Conservation (phyloP, 1,140 invertebrate genomes). For the Drosophila melanica region DNA sequence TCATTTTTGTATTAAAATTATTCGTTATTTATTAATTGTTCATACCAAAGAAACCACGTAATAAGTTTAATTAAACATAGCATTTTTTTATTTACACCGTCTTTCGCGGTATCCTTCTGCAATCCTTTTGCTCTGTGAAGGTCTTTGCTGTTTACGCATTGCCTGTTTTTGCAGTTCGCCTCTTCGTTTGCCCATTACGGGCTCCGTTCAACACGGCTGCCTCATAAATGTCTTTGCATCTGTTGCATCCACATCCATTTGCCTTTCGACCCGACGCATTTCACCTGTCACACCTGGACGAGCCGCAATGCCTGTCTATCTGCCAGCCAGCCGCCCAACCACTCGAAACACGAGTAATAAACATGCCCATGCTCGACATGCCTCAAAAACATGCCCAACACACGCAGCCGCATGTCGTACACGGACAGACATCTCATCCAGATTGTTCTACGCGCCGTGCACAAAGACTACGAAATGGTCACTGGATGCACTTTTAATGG, state of each 20-base stretch:
- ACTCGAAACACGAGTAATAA: conserved; percentile 40
- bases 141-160: background rate
- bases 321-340: background rate
- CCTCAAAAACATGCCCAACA: conserved; percentile 41
- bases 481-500: conserved; percentile 14
- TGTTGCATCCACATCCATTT: conserved; percentile 21
- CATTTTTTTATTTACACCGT: background rate
- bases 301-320: conserved; percentile 2
- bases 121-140: background rate
- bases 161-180: background rate
- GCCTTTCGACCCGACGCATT: conserved; percentile 1
- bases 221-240: conserved; percentile 32
- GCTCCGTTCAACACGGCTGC: conserved; percentile 2
- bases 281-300: conserved; percentile 33
- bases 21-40: too few species aligned
- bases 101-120: background rate
- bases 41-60: too few species aligned
- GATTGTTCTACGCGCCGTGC: background rate
- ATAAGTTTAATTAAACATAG: background rate
- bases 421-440: conserved; percentile 14
- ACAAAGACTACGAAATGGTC: conserved; percentile 7
- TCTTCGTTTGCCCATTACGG: background rate
- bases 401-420: conserved; percentile 33
- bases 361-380: conserved; percentile 43
- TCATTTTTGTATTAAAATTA: background rate